Base-by-base conservation (phyloP, 2,888 invertebrate species). In the Torymus aiolomorphi region DNA sequence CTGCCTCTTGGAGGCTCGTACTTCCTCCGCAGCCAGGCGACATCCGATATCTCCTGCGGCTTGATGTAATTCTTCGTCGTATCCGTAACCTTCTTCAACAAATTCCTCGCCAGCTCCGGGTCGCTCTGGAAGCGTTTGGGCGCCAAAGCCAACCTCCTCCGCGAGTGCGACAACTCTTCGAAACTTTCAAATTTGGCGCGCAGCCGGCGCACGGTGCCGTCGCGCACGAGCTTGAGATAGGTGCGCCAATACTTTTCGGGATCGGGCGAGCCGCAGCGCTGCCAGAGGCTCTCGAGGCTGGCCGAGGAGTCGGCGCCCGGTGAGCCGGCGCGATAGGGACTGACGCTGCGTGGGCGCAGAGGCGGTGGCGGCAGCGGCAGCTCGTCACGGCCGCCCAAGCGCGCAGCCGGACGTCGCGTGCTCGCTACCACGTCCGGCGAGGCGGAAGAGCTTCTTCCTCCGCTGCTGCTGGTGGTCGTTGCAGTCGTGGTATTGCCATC, bases 201-300 rank as follows among this genome's bases (percentile, higher is more conserved):
- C n/a, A 97, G 92, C 87, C 95, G 94, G 73, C 93, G 93, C 31
- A 97, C 96, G 88, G 96, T 95, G 14, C 96, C 96, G 74, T 94
- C 93, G 86, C 94, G 95, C 73, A 95, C 93, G 85, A 95, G 92
- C 84, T 94, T 94, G 86, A 95, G 90, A 88, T 95, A 95, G 65
- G 94, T 93, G 76, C 93, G 92, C 91, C 94, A 94, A 84, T 94
- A 93, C 85, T 93, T 93, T 86, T 94, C 94, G 80, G 93, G 94
- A 88, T 95, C 95, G 82, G 95, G 95, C 76, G 96, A 95, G 78
- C 93, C 91, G 87, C 95, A 95, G 82, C 95, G 93, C 87, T 95
- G 95, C 91, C 93, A 94, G 83, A 94, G 91, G 83, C 94, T 94
- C 87, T 95, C 94, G 84, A 93, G 91, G 86, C 94, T 94, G 86